Evolutionary conservation across 2,113 vertebrate genomes (phyloP).

Genomic region (Mesoclemmys tuberculata): DNA sequence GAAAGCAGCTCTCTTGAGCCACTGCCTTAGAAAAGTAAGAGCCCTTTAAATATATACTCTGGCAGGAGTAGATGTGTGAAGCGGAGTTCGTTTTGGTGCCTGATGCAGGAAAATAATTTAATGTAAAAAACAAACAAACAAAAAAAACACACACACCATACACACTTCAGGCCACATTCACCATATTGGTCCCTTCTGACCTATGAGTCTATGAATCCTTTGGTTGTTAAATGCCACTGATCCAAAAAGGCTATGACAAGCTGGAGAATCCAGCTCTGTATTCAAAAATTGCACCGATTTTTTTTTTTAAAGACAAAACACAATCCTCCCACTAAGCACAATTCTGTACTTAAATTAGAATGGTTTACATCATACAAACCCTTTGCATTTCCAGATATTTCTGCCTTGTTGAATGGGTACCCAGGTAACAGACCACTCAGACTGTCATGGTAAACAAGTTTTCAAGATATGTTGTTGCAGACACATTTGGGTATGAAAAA

Average conservation of each 20-base stretch:
- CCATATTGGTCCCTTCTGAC: too few species aligned
- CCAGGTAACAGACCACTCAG: neutral
- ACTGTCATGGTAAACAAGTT: neutral
- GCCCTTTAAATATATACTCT: neutral
- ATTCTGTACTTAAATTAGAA: neutral
- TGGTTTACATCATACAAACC: neutral
- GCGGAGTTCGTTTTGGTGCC: fast-evolving
- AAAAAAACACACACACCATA: neutral
- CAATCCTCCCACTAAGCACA: fast-evolving
- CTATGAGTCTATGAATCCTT: too few species aligned
- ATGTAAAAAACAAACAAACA: neutral
- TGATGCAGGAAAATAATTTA: neutral
- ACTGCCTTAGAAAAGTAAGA: neutral
- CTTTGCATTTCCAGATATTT: neutral
- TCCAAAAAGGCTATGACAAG: neutral
- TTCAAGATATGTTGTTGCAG: neutral
- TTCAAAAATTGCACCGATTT: neutral
- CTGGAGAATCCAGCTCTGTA: neutral
- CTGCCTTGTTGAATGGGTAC: neutral
- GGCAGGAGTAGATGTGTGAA: neutral
- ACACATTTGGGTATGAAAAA: neutral
- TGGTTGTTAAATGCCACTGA: neutral
- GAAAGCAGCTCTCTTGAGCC: neutral
- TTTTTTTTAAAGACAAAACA: too few species aligned
- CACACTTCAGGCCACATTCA: neutral